Base-by-base conservation (phyloP, 2,113 vertebrate genomes). In the Halichoerus grypus region DNA sequence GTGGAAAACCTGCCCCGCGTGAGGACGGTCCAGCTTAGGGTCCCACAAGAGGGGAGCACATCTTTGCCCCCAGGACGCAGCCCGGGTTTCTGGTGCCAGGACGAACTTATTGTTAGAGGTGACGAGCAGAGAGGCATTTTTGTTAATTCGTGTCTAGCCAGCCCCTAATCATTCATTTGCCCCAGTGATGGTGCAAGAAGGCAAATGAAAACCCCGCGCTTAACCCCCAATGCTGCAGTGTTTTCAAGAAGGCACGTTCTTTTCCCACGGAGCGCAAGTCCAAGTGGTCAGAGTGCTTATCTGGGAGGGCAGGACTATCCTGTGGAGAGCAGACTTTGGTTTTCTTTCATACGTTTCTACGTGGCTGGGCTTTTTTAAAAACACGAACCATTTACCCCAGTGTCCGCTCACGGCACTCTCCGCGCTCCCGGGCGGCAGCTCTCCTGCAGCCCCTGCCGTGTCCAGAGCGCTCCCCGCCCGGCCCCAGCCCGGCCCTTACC, bases 221-320 rank as follows among this genome's bases (percentile, higher is more conserved):
- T 24, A 46, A 49, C 26, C 51, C 39, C 55, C 46, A 46, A 7
- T 14, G 26, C 31, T 9, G 46, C 36, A 24, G 33, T 7, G 3
- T 11, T 14, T 19, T 13, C 36, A 16, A 33, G 89, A 71, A 82
- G 28, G 10, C 39, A 11, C 22, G 9, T 3, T 33, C 46, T 16
- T 28, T 55, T 33, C 7, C 57, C 55, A 0, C 1, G 3, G 46
- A 72, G 36, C 39, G 22, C 2, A 59, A 1, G 13, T 33, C 13
- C 4, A 22, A 24, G 5, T 4, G 99, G 99, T 99, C 99, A 99
- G 99, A 99, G 99, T 99, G 99, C 97, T 98, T 99, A 7, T 26
- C 24, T 82, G 24, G 55, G 59, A 83, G n/a, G 14, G 21, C 5
- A 46, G 53, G 92, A 14, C 86, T 2, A 11, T 0, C 1, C 14